These are phyloP conservation scores for Sciurus vulgaris DNA, from an alignment of 2,797 vertebrate species.

Conservation along the genomic window DNA sequence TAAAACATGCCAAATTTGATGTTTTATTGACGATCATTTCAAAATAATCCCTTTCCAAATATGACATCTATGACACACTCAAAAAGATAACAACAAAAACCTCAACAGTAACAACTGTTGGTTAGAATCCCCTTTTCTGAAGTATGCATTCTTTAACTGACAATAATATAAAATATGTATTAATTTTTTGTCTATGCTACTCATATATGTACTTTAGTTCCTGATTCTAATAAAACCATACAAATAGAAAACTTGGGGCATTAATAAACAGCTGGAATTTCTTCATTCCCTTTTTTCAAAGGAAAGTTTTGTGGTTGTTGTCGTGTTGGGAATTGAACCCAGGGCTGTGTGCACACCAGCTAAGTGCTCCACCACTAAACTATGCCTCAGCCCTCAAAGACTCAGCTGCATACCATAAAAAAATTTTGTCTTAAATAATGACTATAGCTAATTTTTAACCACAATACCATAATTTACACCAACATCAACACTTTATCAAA, in stretches of 20 bases:
- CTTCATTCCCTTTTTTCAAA: neutral
- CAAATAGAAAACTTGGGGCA: neutral
- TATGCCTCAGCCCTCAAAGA: neutral
- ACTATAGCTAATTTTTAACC: neutral
- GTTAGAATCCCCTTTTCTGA: neutral
- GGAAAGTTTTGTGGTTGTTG: neutral
- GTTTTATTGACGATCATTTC: slow-evolving; percentile 42
- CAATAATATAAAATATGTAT: neutral
- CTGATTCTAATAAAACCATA: slow-evolving; percentile 1
- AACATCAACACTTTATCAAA: neutral
- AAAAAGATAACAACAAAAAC: neutral
- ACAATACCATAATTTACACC: neutral
- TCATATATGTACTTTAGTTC: neutral
- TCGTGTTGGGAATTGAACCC: neutral
- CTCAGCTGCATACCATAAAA: neutral
- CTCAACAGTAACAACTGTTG: neutral
- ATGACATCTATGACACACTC: neutral
- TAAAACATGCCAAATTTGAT: slow-evolving; percentile 14
- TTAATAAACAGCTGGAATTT: slow-evolving; percentile 26
- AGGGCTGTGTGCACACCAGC: no score
- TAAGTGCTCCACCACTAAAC: neutral
- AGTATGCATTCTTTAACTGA: neutral
- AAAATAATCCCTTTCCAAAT: slow-evolving; percentile 65
- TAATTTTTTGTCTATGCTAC: neutral
- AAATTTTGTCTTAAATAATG: neutral